Evolutionary conservation across 2,888 invertebrate species (phyloP).

Genomic region (Rambutsinella grinnellia): DNA sequence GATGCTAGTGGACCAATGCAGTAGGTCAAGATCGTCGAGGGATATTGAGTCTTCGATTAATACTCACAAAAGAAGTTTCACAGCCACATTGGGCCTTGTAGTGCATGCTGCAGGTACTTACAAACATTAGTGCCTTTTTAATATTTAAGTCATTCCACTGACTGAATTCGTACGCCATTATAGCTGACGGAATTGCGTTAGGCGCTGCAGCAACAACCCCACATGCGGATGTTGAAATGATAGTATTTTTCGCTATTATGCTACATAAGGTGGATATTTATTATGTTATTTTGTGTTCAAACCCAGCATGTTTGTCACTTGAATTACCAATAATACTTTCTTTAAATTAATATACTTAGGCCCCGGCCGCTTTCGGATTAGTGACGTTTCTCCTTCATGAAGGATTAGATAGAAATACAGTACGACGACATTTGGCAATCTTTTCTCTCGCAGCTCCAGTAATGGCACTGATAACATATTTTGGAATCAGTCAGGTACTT

Average conservation of each 20-base stretch:
- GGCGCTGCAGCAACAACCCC: slow-evolving; percentile 98
- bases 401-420: slow-evolving; percentile 89
- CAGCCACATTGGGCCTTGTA: slow-evolving; percentile 95
- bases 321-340: not conserved
- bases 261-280: slow-evolving; percentile 84
- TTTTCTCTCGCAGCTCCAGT: slow-evolving; percentile 95
- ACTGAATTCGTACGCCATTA: no score
- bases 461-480: slow-evolving; percentile 90
- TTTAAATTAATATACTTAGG: slow-evolving; percentile 72
- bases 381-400: slow-evolving; percentile 98
- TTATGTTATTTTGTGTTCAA: not conserved
- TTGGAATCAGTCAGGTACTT: slow-evolving; percentile 86
- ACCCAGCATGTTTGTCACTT: not conserved
- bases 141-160: no score
- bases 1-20: slow-evolving; percentile 93
- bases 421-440: slow-evolving; percentile 88
- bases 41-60: slow-evolving; percentile 56
- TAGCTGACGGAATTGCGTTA: slow-evolving; percentile 95
- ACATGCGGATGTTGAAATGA: slow-evolving; percentile 95
- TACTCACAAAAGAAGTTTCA: slow-evolving; percentile 75
- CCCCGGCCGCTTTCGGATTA: slow-evolving; percentile 98
- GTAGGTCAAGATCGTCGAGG: slow-evolving; percentile 73
- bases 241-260: slow-evolving; percentile 99
- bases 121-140: slow-evolving; percentile 41
- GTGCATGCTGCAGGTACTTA: slow-evolving; percentile 97